Base-by-base conservation (phyloP, 2,113 vertebrate species). In the Brachypteracias leptosomus region DNA sequence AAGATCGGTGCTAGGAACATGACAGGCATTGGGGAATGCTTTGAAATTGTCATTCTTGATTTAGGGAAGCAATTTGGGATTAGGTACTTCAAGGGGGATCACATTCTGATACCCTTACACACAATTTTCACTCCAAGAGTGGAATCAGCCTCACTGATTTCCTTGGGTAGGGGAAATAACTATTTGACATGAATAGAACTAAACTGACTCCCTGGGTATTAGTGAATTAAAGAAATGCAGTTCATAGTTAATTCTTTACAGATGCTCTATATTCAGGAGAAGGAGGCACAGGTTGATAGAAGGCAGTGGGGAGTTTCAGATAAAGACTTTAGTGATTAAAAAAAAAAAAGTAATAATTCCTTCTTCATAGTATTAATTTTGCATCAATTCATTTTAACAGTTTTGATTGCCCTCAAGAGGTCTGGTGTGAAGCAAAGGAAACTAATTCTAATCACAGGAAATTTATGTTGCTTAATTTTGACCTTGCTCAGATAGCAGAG, bases 391-490 rank as follows among this genome's bases (percentile, higher is more conserved):
- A 49, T 90, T 83, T 71, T 68, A 89, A 65, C 75, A 38, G 21
- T 78, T 94, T 90, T 92, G 65, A 89, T 90, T 93, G 76, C 40
- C 65, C 80, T 84, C 86, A 71, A 54, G 95, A 94, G 65, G 44
- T 72, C 65, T 92, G 15, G 26, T 46, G 19, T 57, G 70, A 92
- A 84, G 49, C 55, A 87, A 94, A 65, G 9, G 62, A 92, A 93
- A 88, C 52, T 84, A 85, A 94, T 89, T 89, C 67, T 89, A 94
- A 90, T 78, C 47, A 88, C 28, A 75, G 88, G 24, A 93, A 94
- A 94, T 84, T 93, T 94, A 89, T 82, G 76, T 81, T 93, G 68
- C 36, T 90, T 92, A 90, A 90, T 95, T 90, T 94, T 92, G 73
- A 89, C 90, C 65, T 95, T 83, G 68, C 31, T 89, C 31, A 81